Base-by-base conservation (phyloP, 2,797 vertebrate genomes). In the Chromobotia macracanthus region DNA sequence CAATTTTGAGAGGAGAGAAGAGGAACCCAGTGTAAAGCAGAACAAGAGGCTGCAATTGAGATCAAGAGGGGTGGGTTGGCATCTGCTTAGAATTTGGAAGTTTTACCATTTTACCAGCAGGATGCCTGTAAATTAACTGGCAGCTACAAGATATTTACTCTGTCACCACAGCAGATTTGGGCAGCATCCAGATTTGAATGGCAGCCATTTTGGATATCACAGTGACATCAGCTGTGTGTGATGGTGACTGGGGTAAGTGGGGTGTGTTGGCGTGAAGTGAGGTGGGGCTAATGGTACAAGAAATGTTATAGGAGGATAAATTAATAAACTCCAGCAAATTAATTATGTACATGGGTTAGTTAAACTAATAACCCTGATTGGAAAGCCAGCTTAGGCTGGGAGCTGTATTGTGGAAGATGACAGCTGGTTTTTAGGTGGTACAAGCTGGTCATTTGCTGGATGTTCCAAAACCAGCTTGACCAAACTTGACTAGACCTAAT, bases 11-110 rank as follows among this genome's bases (percentile, higher is more conserved):
- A 77, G 86, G 84, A 83, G 84, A 31, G 31, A 31, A 31, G 31
- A 84, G 89, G 86, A 91, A 91, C 80, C 80, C 83, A 87, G 81
- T 82, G 83, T 67, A 71, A 61, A 70, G 82, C 87, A 86, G 85
- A 83, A 88, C 82, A 85, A 89, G 87, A 56, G 41, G 55, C 38
- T 76, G 56, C 73, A 65, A 80, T 58, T 4, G 48, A 76, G 63
- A 72, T 18, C 8, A n/a, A 48, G 19, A 41, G 12, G 8, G 11
- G 48, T 10, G 5, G 65, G 35, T 11, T 19, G 61, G 51, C 60
- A 72, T 72, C 63, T 60, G 38, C 66, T 65, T 35, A 60, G 41
- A 44, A 73, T 41, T 56, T 70, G 13, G 61, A 75, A 75, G 31
- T 60, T 28, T 64, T 72, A 75, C 73, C 69, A 79, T 63, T 31